These are phyloP conservation scores for Cylas formicarius DNA, from an alignment of 1,140 invertebrate genomes.

Conservation along the genomic window DNA sequence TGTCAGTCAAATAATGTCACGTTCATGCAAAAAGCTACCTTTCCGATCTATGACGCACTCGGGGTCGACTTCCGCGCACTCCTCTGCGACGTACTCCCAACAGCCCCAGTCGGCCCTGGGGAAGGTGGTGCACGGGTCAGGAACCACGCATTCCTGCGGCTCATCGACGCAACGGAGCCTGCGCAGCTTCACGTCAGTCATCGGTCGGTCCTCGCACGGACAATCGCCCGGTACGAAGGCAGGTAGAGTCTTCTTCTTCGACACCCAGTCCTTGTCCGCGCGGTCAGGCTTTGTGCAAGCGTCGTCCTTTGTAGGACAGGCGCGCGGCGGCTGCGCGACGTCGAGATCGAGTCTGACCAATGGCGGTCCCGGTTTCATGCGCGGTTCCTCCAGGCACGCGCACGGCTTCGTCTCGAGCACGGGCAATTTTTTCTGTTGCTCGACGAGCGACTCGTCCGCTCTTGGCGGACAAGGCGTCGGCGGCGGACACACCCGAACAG, in stretches of 20 bases:
- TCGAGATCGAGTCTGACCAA: constrained; percentile 15
- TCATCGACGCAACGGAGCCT: constrained; percentile 20
- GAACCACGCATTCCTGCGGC: constrained; percentile 11
- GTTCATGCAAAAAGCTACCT: no score
- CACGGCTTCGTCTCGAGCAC: constrained; percentile 1
- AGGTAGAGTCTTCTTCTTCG: constrained; percentile 15
- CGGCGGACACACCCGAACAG: constrained; percentile 11
- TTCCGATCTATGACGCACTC: no score
- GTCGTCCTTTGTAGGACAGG: constrained; percentile 6
- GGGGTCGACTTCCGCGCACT: constrained; percentile 10
- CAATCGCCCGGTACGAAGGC: constrained; percentile 14
- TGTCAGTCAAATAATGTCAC: no score
- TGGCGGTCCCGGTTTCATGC: constrained; percentile 5
- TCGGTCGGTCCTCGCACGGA: constrained; percentile 18
- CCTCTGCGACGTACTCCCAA: constrained; percentile 17
- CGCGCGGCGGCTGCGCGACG: constrained; percentile 13
- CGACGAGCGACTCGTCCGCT: constrained; percentile 15
- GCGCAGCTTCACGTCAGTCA: constrained; percentile 17
- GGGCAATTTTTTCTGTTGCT: constrained; percentile 13
- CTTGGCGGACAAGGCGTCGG: constrained; percentile 12
- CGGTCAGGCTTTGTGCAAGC: constrained; percentile 1
- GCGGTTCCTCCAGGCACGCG: constrained; percentile 19
- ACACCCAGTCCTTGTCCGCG: constrained; percentile 13
- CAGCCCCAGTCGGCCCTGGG: constrained; percentile 25
- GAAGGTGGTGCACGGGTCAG: constrained; percentile 16